Evolutionary conservation across 2,888 invertebrate species (phyloP).

Genomic region (Deroplatys truncata): DNA sequence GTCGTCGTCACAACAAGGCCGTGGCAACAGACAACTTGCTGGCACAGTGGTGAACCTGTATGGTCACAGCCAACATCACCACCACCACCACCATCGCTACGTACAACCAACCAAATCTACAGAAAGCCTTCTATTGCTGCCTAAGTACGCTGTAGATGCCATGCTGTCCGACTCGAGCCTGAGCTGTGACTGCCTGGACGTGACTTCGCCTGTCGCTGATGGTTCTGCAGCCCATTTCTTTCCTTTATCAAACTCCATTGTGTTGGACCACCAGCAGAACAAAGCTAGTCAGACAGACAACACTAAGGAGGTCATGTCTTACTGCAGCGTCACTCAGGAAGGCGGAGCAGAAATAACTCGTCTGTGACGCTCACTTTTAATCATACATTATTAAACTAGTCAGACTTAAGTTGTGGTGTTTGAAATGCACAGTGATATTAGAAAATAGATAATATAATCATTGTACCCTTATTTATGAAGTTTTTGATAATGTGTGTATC

Average conservation of each 20-base stretch:
- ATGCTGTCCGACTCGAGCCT: conserved; percentile 62
- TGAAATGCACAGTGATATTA: background rate
- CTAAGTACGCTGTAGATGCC: conserved; percentile 52
- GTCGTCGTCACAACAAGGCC: background rate
- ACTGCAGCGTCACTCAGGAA: conserved; percentile 27
- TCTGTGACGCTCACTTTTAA: conserved; percentile 34
- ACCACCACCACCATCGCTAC: conserved; percentile 44
- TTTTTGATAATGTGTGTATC: background rate
- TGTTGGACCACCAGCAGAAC: conserved; percentile 2
- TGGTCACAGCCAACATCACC: conserved; percentile 10
- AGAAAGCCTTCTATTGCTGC: conserved; percentile 68
- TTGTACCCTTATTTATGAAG: background rate
- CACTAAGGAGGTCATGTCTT: background rate
- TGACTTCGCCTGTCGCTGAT: conserved; percentile 29
- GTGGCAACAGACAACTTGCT: background rate
- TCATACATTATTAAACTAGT: background rate
- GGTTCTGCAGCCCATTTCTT: conserved; percentile 21
- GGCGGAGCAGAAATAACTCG: conserved; percentile 37
- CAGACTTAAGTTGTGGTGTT: background rate
- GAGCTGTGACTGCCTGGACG: conserved; percentile 67
- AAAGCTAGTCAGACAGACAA: conserved; percentile 39
- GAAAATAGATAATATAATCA: background rate
- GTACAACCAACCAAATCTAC: conserved; percentile 73
- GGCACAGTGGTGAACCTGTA: background rate
- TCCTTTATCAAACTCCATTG: conserved; percentile 17